A percentile compares a stretch with the other conserved stretches of the same genome.
phyloP scores from a whole-genome alignment of 2,888 invertebrate species.

The Lacanobia oleracea region DNA sequence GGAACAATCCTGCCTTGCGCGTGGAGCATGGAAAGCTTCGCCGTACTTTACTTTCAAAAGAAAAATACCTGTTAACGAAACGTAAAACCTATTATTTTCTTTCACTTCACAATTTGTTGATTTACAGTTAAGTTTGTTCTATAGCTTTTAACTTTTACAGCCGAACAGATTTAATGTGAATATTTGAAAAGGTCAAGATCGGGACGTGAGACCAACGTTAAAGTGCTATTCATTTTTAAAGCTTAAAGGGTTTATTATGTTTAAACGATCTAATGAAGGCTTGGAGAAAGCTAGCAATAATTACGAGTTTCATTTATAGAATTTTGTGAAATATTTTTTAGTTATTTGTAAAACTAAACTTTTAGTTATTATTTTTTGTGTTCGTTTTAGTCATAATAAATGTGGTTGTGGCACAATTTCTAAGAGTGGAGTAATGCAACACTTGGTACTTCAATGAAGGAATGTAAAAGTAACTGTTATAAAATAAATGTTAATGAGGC shows the following conservation, averaged over 20 bases:
- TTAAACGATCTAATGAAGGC: constrained; percentile 29
- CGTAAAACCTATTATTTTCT: background rate
- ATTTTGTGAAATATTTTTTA: constrained; percentile 8
- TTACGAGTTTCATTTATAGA: constrained; percentile 7
- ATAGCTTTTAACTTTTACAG: constrained; percentile 21
- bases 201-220: constrained; percentile 24
- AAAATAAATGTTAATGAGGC: background rate
- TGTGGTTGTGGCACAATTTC: background rate
- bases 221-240: constrained; percentile 49
- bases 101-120: constrained; percentile 11
- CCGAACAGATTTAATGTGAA: constrained; percentile 36
- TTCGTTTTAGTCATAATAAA: background rate
- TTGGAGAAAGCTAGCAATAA: constrained; percentile 16
- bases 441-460: background rate
- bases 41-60: background rate
- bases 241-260: constrained; percentile 30
- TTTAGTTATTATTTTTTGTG: background rate
- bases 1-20: background rate
- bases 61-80: background rate
- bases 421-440: background rate
- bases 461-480: background rate
- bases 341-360: constrained; percentile 12
- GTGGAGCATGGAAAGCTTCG: background rate
- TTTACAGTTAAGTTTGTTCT: constrained; percentile 28
- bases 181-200: constrained; percentile 45